phyloP scores from a whole-genome alignment of 2,888 invertebrate genomes.

The Netelia virgata region DNA sequence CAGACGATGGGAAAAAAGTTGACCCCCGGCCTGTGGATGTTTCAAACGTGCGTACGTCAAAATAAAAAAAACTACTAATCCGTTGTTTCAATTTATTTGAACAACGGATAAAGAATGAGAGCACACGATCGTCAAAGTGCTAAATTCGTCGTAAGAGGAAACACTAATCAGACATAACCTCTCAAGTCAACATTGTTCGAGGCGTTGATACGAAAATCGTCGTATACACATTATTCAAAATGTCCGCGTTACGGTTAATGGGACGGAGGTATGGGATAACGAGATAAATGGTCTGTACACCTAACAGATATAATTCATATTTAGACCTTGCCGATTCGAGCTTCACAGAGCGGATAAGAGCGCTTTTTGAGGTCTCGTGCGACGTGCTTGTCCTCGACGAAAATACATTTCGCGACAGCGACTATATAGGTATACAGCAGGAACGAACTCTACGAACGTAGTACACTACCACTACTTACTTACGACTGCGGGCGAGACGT shows the following conservation, averaged over 20 bases:
- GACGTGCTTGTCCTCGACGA: constrained; percentile 60
- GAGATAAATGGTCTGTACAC: background rate
- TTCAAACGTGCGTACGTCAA: background rate
- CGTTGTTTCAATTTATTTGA: background rate
- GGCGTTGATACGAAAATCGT: background rate
- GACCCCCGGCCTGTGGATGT: background rate
- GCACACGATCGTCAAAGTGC: too few relatives aligned
- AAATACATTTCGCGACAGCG: constrained; percentile 54
- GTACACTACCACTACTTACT: constrained; percentile 8
- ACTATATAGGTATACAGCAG: constrained; percentile 2
- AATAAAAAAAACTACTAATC: background rate
- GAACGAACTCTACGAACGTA: background rate
- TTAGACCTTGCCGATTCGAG: constrained; percentile 30
- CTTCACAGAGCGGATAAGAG: constrained; percentile 36
- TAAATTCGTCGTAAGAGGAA: too few relatives aligned
- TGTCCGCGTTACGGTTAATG: background rate
- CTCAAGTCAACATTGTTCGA: too few relatives aligned
- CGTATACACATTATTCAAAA: background rate
- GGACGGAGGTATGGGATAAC: background rate
- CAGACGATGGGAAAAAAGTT: background rate
- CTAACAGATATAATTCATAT: background rate
- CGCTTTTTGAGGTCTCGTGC: background rate
- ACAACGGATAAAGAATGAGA: too few relatives aligned
- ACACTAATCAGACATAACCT: too few relatives aligned
- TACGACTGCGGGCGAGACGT: background rate